These are phyloP conservation scores for Drosophila insularis DNA, from an alignment of 1,140 invertebrate genomes.

Conservation along the genomic window DNA sequence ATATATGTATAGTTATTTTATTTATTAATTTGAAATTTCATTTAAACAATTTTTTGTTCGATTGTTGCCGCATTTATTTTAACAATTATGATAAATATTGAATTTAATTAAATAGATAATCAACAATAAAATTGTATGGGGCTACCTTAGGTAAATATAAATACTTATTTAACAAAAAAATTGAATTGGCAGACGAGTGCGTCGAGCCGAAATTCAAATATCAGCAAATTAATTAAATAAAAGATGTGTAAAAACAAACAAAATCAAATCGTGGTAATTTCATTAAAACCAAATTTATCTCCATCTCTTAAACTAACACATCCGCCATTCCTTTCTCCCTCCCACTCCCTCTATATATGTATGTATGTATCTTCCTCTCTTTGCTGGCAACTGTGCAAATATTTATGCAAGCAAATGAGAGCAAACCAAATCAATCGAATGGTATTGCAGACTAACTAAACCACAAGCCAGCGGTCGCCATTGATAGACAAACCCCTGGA, in stretches of 20 bases:
- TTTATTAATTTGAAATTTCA: conserved; percentile 24
- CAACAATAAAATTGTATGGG: conserved; percentile 69
- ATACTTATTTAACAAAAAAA: conserved; percentile 26
- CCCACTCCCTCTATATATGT: conserved; percentile 6
- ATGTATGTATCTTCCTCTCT: conserved; percentile 19
- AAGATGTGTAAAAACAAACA: conserved; percentile 65
- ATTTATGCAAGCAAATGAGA: conserved; percentile 70
- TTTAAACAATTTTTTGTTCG: background rate
- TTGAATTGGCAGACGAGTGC: conserved; percentile 12
- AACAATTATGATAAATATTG: conserved; percentile 49
- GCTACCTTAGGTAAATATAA: conserved; percentile 64
- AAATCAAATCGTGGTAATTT: conserved; percentile 66
- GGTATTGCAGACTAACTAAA: conserved; percentile 52
- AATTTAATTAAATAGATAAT: conserved; percentile 74
- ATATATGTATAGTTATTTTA: background rate
- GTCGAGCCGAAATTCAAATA: conserved; percentile 53
- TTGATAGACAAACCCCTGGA: conserved; percentile 38
- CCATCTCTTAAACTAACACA: conserved; percentile 3
- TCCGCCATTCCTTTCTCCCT: background rate
- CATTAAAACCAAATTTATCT: conserved; percentile 50
- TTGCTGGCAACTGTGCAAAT: conserved; percentile 44
- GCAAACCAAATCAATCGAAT: conserved; percentile 68
- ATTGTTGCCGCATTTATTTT: conserved; percentile 37
- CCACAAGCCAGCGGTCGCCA: conserved; percentile 59
- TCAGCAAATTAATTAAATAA: conserved; percentile 68